These are phyloP conservation scores for Xiphophorus maculatus DNA, from an alignment of 2,113 vertebrate genomes.

Conservation along the genomic window DNA sequence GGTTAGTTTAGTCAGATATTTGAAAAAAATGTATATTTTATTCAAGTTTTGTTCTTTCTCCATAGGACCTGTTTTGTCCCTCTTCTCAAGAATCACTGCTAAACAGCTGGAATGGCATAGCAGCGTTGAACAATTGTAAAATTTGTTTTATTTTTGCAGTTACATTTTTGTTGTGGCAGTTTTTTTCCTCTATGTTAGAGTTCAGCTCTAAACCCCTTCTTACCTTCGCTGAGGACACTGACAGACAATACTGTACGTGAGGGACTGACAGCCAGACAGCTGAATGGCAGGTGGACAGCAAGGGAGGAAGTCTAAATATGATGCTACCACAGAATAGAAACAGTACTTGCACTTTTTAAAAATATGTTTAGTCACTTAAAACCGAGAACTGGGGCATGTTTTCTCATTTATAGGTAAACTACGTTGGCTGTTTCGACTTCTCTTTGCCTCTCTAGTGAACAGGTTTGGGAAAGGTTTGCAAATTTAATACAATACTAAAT, in stretches of 20 bases:
- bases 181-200: not conserved
- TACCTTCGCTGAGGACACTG: not conserved
- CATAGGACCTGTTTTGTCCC: not conserved
- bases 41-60: too few relatives aligned
- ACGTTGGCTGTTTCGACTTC: not conserved
- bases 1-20: too few relatives aligned
- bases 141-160: not conserved
- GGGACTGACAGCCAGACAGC: constrained; percentile 5
- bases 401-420: not conserved
- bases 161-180: not conserved
- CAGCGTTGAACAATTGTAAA: too few relatives aligned
- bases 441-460: not conserved
- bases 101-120: too few relatives aligned
- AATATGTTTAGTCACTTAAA: not conserved
- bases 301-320: not conserved
- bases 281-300: not conserved
- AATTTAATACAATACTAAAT: not conserved
- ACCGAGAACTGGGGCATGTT: not conserved
- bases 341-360: not conserved
- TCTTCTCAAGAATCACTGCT: not conserved
- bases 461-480: not conserved
- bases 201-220: not conserved
- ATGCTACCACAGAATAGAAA: constrained; percentile 1
- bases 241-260: constrained; percentile 2
- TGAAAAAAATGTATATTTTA: too few relatives aligned